Evolutionary conservation across 2,113 vertebrate species (phyloP).

Genomic region (Orthonyx spaldingii): DNA sequence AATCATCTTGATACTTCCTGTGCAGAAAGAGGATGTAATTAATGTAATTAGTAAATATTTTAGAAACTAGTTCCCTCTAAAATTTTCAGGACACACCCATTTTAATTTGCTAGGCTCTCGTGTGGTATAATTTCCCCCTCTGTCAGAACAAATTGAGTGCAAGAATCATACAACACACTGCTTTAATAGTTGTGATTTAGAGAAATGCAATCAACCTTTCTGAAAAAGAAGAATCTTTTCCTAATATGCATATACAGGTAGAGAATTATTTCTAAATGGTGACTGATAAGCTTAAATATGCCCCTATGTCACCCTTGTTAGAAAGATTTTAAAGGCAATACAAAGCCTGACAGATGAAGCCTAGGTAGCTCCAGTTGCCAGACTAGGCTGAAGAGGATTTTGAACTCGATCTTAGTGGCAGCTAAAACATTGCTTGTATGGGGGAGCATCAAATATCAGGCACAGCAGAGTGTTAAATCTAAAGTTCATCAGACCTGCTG

Average conservation of each 20-base stretch:
- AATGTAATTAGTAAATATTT: constrained; percentile 55
- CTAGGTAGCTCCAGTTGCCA: not conserved
- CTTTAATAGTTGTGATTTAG: not conserved
- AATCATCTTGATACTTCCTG: constrained; percentile 39
- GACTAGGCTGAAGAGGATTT: not conserved
- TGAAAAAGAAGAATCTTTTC: not conserved
- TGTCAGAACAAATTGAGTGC: constrained; percentile 3
- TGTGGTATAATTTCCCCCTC: constrained; percentile 29
- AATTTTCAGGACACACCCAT: constrained; percentile 39
- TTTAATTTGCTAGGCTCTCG: constrained; percentile 20
- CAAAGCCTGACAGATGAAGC: not conserved
- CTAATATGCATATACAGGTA: not conserved
- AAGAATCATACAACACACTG: not conserved
- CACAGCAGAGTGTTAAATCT: not conserved
- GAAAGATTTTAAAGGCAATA: not conserved
- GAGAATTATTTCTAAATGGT: not conserved
- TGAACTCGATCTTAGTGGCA: not conserved
- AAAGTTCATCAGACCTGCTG: not conserved
- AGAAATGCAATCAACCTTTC: not conserved
- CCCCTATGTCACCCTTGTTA: not conserved
- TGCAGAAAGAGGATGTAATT: constrained; percentile 53
- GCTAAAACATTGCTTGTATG: not conserved
- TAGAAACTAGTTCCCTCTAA: constrained; percentile 33
- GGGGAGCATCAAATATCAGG: not conserved
- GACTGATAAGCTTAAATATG: not conserved